Conservation (phyloP, 1,140 invertebrate species). For the Xylocopa sonorina region DNA sequence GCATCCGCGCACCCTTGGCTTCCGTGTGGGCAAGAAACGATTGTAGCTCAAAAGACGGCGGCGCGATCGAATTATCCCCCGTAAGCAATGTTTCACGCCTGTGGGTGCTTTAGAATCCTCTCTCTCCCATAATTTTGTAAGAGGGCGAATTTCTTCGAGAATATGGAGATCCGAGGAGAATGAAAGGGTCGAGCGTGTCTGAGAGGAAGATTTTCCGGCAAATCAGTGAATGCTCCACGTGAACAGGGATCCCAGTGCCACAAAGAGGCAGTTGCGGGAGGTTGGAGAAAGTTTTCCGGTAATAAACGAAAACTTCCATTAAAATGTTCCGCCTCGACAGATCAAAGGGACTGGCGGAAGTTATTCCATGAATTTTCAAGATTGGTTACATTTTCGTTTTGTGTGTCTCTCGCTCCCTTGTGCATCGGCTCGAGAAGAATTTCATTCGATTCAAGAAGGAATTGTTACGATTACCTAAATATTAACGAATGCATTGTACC, state of each 20-base stretch:
- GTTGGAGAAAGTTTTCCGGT: conserved; percentile 4
- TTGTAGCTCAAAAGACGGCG: neutral
- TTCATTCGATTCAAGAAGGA: conserved; percentile 9
- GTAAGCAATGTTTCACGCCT: no score
- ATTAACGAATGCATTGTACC: conserved; percentile 14
- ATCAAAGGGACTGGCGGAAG: conserved; percentile 34
- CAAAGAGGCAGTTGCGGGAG: conserved; percentile 3
- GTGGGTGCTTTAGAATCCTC: no score
- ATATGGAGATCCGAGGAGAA: neutral
- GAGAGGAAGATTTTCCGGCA: neutral
- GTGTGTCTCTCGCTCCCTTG: conserved; percentile 26
- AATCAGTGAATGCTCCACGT: neutral
- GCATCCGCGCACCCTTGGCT: conserved; percentile 2
- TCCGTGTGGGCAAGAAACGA: neutral
- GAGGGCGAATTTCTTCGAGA: no score
- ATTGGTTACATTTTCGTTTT: conserved; percentile 28
- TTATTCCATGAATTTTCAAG: conserved; percentile 60
- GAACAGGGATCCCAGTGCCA: neutral
- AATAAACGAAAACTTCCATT: conserved; percentile 60
- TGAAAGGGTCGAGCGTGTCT: neutral
- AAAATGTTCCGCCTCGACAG: conserved; percentile 48
- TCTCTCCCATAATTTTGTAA: no score
- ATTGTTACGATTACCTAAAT: conserved; percentile 1
- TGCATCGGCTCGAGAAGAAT: neutral
- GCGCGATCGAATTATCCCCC: neutral